Evolutionary conservation across 2,888 invertebrate species (phyloP).

Genomic region (Parapristionchus giblindavisi): DNA sequence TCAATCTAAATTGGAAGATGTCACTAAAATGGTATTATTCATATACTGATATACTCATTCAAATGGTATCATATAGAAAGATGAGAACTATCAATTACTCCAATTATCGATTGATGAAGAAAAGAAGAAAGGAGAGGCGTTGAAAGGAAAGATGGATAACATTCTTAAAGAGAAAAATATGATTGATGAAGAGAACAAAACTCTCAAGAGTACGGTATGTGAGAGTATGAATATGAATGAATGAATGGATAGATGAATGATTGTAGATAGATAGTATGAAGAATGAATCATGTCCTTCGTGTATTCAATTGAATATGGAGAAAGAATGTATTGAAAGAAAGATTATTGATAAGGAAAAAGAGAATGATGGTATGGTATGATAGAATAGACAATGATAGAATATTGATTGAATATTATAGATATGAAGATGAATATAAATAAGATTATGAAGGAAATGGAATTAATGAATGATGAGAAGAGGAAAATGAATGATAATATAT

Average conservation of each 20-base stretch:
- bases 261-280: slow-evolving; percentile 23
- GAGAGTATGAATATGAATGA: background rate
- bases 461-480: background rate
- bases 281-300: background rate
- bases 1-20: slow-evolving; percentile 13
- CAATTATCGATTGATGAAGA: slow-evolving; percentile 7
- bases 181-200: background rate
- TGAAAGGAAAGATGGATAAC: background rate
- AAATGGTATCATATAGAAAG: background rate
- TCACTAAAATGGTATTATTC: background rate
- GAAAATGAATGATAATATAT: background rate
- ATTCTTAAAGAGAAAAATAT: background rate
- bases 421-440: background rate
- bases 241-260: background rate
- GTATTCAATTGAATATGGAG: slow-evolving; percentile 8
- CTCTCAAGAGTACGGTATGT: slow-evolving; percentile 5
- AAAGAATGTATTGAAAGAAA: slow-evolving; percentile 8
- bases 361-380: background rate
- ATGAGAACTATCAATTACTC: background rate
- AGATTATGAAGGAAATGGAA: background rate
- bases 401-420: background rate
- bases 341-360: background rate
- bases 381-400: background rate
- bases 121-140: background rate
- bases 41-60: too few relatives aligned